phyloP scores from a whole-genome alignment of 2,113 vertebrate genomes.

The Gallinago paraguaiae region DNA sequence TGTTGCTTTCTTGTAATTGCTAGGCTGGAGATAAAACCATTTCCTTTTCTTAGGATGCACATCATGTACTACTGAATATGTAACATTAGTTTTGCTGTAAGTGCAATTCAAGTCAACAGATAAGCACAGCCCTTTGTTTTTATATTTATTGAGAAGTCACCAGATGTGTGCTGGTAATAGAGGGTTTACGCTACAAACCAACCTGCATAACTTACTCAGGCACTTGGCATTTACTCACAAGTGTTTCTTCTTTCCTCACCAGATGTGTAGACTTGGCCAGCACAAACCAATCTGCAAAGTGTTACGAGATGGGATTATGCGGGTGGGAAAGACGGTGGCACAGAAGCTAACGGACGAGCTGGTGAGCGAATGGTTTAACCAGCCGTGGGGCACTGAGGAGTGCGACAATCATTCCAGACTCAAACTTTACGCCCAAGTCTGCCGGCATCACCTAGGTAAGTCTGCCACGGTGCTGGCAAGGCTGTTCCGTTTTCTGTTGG shows the following conservation, averaged over 20 bases:
- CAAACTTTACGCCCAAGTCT: conserved; percentile 91
- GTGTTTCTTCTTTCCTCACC: background rate
- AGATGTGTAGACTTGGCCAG: conserved; percentile 96
- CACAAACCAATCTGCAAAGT: conserved; percentile 94
- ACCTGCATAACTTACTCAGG: background rate
- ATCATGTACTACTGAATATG: background rate
- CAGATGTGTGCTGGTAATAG: background rate
- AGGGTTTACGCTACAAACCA: background rate
- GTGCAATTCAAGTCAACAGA: background rate
- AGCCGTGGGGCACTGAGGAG: conserved; percentile 90
- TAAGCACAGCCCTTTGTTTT: background rate
- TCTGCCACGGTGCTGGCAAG: fast-evolving
- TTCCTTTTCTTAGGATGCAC: background rate
- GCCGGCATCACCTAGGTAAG: conserved; percentile 91
- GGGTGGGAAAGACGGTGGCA: conserved; percentile 80
- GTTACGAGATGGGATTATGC: conserved; percentile 90
- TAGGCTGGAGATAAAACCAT: background rate
- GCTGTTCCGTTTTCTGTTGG: background rate
- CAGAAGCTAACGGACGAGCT: conserved; percentile 85
- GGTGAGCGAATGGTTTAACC: conserved; percentile 88
- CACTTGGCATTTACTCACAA: background rate
- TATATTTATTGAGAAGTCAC: background rate
- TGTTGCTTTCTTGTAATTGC: background rate
- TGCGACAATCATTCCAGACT: conserved; percentile 93
- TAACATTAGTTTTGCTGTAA: background rate